Conservation (phyloP, 2,797 vertebrate species). For the Myotis pilosus region DNA sequence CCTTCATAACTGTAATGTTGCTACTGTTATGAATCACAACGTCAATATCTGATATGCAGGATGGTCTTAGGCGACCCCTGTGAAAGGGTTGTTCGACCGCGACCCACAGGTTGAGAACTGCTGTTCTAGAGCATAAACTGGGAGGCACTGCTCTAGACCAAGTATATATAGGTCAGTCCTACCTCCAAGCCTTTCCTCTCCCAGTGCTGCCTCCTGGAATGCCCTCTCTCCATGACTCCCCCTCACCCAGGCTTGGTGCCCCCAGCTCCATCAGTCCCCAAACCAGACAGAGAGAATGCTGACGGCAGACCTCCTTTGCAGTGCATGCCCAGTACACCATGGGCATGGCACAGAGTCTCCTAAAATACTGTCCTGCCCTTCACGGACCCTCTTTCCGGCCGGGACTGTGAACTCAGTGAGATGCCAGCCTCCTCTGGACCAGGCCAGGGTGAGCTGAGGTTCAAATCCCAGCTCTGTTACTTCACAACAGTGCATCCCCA, state of each 20-base stretch:
- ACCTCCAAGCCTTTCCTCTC: fast-evolving
- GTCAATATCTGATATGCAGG: no score
- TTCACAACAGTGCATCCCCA: not conserved
- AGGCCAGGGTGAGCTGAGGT: not conserved
- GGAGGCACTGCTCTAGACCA: not conserved
- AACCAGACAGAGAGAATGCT: not conserved
- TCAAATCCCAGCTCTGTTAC: not conserved
- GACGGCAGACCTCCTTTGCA: fast-evolving
- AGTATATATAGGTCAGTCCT: fast-evolving
- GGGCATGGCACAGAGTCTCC: not conserved
- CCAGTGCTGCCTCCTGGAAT: not conserved
- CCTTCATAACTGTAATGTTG: no score
- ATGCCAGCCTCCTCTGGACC: not conserved
- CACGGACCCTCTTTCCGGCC: not conserved
- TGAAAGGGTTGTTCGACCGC: no score
- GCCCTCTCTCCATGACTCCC: not conserved
- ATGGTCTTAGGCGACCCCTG: no score
- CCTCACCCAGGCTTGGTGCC: no score
- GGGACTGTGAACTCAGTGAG: not conserved
- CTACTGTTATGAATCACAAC: no score
- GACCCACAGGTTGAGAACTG: no score
- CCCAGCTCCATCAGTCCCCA: not conserved
- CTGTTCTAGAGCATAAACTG: not conserved
- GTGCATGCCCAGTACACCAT: fast-evolving
- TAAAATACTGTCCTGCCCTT: not conserved